Conservation (phyloP, 2,888 invertebrate genomes). For the Drosophila merina region DNA sequence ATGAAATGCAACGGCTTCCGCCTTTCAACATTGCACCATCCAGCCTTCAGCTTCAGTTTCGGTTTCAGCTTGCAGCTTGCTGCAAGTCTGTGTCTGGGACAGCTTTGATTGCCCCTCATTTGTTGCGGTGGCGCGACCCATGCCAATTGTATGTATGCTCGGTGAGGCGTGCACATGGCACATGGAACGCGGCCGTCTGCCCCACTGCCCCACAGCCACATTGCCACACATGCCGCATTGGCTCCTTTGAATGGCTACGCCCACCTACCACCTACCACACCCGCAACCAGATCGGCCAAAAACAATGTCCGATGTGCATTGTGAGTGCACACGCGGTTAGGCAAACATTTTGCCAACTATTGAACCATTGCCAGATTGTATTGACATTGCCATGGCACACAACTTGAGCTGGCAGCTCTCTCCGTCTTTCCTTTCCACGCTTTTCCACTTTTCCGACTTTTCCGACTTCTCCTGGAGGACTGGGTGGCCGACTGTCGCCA, state of each 20-base stretch:
- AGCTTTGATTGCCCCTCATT: constrained; percentile 50
- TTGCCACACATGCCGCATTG: constrained; percentile 8
- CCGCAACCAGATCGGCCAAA: constrained; percentile 19
- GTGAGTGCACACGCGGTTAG: constrained; percentile 68
- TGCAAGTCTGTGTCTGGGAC: constrained; percentile 25
- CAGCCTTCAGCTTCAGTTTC: background rate
- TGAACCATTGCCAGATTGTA: constrained; percentile 75
- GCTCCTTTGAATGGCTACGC: constrained; percentile 2
- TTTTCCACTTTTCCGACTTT: constrained; percentile 6
- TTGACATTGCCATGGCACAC: constrained; percentile 60
- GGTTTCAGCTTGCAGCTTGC: constrained; percentile 1
- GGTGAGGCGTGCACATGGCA: constrained; percentile 63
- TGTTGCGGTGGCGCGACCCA: constrained; percentile 46
- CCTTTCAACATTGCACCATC: constrained; percentile 3
- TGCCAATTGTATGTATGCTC: constrained; percentile 38
- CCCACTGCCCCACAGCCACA: too few relatives aligned
- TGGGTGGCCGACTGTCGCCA: constrained; percentile 56
- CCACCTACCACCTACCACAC: background rate
- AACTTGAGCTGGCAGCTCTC: constrained; percentile 34
- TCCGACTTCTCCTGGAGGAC: constrained; percentile 5
- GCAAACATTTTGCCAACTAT: constrained; percentile 77
- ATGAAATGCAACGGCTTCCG: constrained; percentile 25
- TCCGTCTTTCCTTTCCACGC: background rate
- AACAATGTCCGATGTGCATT: constrained; percentile 57
- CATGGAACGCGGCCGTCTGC: constrained; percentile 11